Conservation (phyloP, 1,140 invertebrate species). For the Formica exsecta region DNA sequence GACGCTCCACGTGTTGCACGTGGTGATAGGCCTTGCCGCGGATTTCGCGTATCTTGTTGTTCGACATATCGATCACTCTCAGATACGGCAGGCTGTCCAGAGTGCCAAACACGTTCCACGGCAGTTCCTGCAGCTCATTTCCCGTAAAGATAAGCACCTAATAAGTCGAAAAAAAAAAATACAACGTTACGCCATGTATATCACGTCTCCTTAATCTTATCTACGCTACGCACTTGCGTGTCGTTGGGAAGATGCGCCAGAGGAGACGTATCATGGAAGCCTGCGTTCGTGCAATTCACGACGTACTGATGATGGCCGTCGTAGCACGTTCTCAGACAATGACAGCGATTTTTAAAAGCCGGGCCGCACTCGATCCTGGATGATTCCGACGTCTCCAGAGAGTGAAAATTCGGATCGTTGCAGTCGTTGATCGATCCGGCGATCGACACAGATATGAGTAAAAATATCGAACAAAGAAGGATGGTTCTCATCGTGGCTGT, state of each 20-base stretch:
- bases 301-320: conserved; percentile 88
- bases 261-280: conserved; percentile 88
- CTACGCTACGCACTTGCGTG: conserved; percentile 86
- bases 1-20: conserved; percentile 90
- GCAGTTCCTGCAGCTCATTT: conserved; percentile 89
- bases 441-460: conserved; percentile 58
- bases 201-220: neutral
- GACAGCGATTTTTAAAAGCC: conserved; percentile 86
- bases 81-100: conserved; percentile 88
- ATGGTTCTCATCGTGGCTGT: conserved; percentile 70
- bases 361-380: conserved; percentile 83
- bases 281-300: conserved; percentile 91
- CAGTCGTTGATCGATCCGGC: conserved; percentile 70
- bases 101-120: conserved; percentile 91
- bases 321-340: conserved; percentile 87
- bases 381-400: conserved; percentile 76
- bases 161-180: neutral
- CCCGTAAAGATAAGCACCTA: conserved; percentile 92
- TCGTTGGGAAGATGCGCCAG: conserved; percentile 89
- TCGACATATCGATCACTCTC: conserved; percentile 92
- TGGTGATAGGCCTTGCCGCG: conserved; percentile 93
- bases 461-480: conserved; percentile 40
- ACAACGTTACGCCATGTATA: too few species aligned
- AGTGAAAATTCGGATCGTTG: conserved; percentile 80
- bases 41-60: conserved; percentile 92